phyloP scores from a whole-genome alignment of 2,113 vertebrate genomes.

The Asarcornis scutulata region DNA sequence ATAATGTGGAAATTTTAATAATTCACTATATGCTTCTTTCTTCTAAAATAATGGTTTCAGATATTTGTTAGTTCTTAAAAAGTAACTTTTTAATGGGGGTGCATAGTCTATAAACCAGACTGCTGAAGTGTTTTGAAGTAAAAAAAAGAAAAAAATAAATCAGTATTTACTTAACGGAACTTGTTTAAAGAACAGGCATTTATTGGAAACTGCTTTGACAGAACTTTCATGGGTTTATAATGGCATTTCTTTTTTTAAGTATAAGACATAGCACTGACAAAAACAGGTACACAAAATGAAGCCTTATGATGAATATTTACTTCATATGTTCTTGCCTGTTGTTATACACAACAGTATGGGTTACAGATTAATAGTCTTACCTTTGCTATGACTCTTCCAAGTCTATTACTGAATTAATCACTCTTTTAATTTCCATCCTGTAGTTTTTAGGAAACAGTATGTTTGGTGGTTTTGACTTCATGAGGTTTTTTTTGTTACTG shows the following conservation, averaged over 20 bases:
- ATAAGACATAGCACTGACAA: neutral
- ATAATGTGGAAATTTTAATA: neutral
- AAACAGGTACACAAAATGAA: neutral
- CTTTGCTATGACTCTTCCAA: neutral
- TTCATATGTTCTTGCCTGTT: neutral
- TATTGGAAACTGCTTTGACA: neutral
- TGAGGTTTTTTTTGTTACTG: neutral
- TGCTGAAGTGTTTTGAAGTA: neutral
- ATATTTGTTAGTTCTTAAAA: constrained; percentile 14
- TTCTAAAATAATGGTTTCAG: neutral
- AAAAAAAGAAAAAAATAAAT: neutral
- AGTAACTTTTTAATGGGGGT: neutral
- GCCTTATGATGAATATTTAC: neutral
- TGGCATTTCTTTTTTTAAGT: neutral
- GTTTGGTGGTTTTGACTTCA: neutral
- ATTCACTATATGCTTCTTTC: neutral
- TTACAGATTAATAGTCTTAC: neutral
- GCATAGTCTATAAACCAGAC: neutral
- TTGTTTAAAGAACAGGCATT: neutral
- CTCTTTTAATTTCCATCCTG: neutral
- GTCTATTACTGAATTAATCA: neutral
- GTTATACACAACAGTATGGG: neutral
- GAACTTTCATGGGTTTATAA: neutral
- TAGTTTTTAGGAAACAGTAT: neutral
- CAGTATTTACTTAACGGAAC: neutral